A percentile compares a stretch with the other conserved stretches of the same genome.
phyloP scores from a whole-genome alignment of 2,113 vertebrate species.

The Apteryx mantelli region DNA sequence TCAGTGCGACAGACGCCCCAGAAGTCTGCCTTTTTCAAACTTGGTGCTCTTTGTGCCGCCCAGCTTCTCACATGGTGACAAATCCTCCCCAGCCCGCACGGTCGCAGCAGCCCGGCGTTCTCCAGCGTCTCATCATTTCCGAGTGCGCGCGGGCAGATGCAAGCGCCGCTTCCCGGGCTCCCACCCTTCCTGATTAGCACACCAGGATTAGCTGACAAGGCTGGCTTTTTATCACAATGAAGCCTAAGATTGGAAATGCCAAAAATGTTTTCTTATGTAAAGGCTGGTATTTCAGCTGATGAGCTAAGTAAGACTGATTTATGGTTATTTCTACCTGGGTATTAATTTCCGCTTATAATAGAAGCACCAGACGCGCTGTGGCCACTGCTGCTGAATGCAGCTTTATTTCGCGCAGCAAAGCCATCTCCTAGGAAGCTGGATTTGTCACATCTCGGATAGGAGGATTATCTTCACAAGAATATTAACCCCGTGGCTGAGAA shows the following conservation, averaged over 20 bases:
- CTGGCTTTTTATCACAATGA: neutral
- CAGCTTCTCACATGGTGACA: neutral
- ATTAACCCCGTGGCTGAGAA: neutral
- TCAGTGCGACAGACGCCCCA: neutral
- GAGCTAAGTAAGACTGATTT: conserved; percentile 74
- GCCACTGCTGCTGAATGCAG: conserved; percentile 29
- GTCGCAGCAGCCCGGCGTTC: neutral
- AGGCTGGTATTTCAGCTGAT: conserved; percentile 71
- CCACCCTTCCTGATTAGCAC: neutral
- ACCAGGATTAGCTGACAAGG: neutral
- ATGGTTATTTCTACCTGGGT: conserved; percentile 73
- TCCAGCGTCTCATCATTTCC: neutral
- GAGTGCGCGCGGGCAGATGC: accelerated
- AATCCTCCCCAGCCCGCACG: accelerated
- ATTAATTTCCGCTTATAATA: conserved; percentile 74
- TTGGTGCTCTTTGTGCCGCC: neutral
- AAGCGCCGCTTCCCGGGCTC: neutral
- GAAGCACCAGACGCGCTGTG: conserved; percentile 32
- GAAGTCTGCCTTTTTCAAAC: neutral
- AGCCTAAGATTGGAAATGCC: conserved; percentile 42
- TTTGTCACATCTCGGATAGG: conserved; percentile 57
- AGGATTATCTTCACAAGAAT: conserved; percentile 32
- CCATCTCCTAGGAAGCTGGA: conserved; percentile 45
- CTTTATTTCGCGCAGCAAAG: conserved; percentile 42
- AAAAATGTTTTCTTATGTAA: conserved; percentile 39